phyloP scores from a whole-genome alignment of 2,797 vertebrate species.

The Orientallactaga sibirica region DNA sequence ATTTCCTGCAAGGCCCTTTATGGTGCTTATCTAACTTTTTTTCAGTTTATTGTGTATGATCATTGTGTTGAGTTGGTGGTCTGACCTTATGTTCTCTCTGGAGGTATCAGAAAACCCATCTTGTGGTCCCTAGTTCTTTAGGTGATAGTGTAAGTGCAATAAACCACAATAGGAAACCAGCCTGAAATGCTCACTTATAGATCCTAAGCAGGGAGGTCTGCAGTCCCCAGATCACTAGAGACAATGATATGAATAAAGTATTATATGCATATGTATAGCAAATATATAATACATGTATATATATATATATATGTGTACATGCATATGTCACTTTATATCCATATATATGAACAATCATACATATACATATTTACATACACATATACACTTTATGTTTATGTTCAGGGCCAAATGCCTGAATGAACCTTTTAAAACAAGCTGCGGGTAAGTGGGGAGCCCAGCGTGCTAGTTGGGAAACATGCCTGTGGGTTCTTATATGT shows the following conservation, averaged over 20 bases:
- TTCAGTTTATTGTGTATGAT: background rate
- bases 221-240: background rate
- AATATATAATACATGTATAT: too few species aligned
- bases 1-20: background rate
- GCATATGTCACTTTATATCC: background rate
- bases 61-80: background rate
- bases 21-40: background rate
- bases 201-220: background rate
- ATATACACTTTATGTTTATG: background rate
- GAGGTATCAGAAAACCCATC: background rate
- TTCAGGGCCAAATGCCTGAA: background rate
- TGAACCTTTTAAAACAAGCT: background rate
- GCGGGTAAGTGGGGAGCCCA: background rate
- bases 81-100: background rate
- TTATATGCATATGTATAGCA: background rate
- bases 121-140: background rate
- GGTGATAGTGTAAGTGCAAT: too few species aligned
- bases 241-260: background rate
- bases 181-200: background rate
- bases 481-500: background rate
- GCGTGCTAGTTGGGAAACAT: background rate
- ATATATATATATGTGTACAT: too few species aligned
- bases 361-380: background rate
- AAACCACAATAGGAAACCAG: background rate
- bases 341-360: too few species aligned